These are phyloP conservation scores for Vanessa tameamea DNA, from an alignment of 1,140 invertebrate genomes.

Conservation along the genomic window DNA sequence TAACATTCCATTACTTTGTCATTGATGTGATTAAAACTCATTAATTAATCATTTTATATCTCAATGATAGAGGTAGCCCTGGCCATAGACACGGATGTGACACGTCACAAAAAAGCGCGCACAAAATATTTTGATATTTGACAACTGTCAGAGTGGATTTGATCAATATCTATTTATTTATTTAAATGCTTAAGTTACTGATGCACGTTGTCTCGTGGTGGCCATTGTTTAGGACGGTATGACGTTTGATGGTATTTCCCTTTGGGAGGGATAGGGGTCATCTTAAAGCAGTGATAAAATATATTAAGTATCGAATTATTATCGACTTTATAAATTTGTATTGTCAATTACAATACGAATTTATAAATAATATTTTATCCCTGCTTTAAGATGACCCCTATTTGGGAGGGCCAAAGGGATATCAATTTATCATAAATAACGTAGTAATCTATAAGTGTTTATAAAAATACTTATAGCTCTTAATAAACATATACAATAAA, in stretches of 20 bases:
- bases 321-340: too few species aligned
- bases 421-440: too few species aligned
- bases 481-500: too few species aligned
- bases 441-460: too few species aligned
- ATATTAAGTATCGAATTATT: too few species aligned
- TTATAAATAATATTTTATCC: too few species aligned
- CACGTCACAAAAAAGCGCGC: conserved; percentile 66
- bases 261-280: neutral
- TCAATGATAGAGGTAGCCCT: conserved; percentile 50
- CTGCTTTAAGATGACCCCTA: too few species aligned
- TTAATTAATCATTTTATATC: neutral
- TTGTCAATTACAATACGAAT: too few species aligned
- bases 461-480: too few species aligned
- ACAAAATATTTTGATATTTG: conserved; percentile 80
- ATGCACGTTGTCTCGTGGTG: neutral
- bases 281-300: too few species aligned
- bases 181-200: conserved; percentile 48
- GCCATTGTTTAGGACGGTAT: conserved; percentile 3
- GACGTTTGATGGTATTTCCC: neutral
- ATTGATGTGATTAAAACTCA: neutral
- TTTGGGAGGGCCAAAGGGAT: too few species aligned
- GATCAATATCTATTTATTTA: conserved; percentile 72
- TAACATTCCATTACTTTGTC: too few species aligned
- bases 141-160: conserved; percentile 72
- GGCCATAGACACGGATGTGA: conserved; percentile 49